Evolutionary conservation across 1,140 invertebrate species (phyloP).

Genomic region (Calliphora vicina): DNA sequence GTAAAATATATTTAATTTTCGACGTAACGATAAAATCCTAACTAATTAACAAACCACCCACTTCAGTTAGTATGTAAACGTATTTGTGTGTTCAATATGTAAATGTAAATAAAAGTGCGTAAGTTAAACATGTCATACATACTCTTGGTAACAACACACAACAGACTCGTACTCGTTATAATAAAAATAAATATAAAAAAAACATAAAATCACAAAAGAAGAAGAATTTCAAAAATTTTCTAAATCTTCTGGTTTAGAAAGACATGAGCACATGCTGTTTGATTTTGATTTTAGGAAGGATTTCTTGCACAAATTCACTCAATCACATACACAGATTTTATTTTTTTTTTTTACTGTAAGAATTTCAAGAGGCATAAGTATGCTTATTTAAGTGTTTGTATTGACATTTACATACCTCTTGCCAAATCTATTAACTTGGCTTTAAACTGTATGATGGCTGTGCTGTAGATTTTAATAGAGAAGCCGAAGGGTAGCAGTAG

Average conservation of each 20-base stretch:
- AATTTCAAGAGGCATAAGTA: neutral
- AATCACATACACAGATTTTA: neutral
- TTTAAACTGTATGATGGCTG: neutral
- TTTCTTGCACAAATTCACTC: neutral
- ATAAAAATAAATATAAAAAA: neutral
- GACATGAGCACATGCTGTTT: neutral
- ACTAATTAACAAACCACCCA: too few species aligned
- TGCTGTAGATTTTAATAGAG: too few species aligned
- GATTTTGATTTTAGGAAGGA: neutral
- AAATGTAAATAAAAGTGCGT: neutral
- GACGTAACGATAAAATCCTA: too few species aligned
- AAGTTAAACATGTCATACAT: neutral
- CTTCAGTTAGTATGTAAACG: neutral
- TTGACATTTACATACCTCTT: constrained; percentile 6
- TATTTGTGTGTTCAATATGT: neutral
- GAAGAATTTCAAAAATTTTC: neutral
- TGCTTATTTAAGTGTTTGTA: neutral
- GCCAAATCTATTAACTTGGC: neutral
- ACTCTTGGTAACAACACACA: neutral
- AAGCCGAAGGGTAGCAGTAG: too few species aligned
- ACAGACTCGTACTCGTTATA: neutral
- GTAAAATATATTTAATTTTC: too few species aligned
- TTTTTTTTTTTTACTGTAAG: neutral
- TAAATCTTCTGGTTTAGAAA: neutral
- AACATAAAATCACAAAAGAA: neutral